phyloP scores from a whole-genome alignment of 2,888 invertebrate genomes.

The Crepidodera aurea region DNA sequence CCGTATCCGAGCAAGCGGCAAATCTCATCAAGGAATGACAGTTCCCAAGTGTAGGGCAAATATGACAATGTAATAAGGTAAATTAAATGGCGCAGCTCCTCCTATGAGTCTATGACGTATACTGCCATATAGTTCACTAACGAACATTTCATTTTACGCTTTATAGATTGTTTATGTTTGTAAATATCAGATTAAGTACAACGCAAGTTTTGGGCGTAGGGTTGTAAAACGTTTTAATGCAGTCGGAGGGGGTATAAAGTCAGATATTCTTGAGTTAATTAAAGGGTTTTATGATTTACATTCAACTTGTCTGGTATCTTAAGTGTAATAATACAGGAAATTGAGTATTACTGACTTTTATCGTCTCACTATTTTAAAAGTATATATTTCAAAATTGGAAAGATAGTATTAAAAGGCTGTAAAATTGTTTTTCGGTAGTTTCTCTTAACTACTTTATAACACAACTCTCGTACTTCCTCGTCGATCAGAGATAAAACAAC shows the following conservation, averaged over 20 bases:
- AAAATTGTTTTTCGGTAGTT: too few relatives aligned
- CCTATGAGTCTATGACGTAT: conserved; percentile 4
- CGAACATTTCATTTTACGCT: conserved; percentile 17
- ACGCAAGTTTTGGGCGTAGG: background rate
- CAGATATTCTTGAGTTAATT: too few relatives aligned
- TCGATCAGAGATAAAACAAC: conserved; percentile 2
- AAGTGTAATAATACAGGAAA: too few relatives aligned
- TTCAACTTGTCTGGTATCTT: too few relatives aligned
- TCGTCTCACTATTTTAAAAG: too few relatives aligned
- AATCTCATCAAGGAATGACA: conserved; percentile 57
- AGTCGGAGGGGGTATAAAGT: too few relatives aligned
- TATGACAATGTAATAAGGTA: conserved; percentile 58
- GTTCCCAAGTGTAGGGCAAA: conserved; percentile 56
- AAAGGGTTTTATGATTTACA: too few relatives aligned
- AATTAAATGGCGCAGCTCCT: conserved; percentile 50
- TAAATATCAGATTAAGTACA: background rate
- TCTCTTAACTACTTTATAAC: background rate
- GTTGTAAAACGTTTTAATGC: too few relatives aligned
- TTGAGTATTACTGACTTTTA: too few relatives aligned
- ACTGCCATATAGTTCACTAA: conserved; percentile 3
- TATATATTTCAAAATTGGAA: too few relatives aligned
- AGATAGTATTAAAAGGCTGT: too few relatives aligned
- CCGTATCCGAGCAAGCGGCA: conserved; percentile 41
- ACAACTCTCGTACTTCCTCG: background rate
- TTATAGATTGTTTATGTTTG: conserved; percentile 16